phyloP scores from a whole-genome alignment of 2,888 invertebrate species.

The Hydrotaea diabolus region DNA sequence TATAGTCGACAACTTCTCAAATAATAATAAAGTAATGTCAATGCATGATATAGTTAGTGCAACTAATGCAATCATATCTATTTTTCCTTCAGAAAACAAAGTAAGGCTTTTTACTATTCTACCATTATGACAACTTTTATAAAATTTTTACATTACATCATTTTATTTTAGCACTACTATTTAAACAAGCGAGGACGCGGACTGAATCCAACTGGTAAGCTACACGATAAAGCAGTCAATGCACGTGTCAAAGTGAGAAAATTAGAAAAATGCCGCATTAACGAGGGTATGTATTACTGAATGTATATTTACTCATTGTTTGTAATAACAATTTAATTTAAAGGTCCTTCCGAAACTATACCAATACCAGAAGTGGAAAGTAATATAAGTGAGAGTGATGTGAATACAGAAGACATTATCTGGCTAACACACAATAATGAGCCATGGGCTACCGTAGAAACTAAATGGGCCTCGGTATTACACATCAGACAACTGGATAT shows the following conservation, averaged over 20 bases:
- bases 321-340: conserved; percentile 14
- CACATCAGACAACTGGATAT: background rate
- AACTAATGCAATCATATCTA: conserved; percentile 5
- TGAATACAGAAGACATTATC: no score
- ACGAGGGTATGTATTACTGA: no score
- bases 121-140: conserved; percentile 5
- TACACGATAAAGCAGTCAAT: no score
- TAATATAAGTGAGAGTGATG: no score
- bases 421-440: no score
- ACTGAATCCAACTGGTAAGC: conserved; percentile 50
- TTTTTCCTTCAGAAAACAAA: conserved; percentile 51
- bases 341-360: conserved; percentile 14
- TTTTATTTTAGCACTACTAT: conserved; percentile 48
- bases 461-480: conserved; percentile 8
- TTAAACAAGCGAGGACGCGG: conserved; percentile 43
- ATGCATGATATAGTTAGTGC: conserved; percentile 47
- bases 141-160: background rate
- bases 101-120: conserved; percentile 30
- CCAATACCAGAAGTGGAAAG: background rate
- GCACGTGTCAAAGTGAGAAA: no score
- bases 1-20: conserved; percentile 48
- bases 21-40: conserved; percentile 43
- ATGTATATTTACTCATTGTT: conserved; percentile 20
- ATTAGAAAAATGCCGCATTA: no score
- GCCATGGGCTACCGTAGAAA: background rate